Base-by-base conservation (phyloP, 2,797 vertebrate species). In the Sarcophilus harrisii region DNA sequence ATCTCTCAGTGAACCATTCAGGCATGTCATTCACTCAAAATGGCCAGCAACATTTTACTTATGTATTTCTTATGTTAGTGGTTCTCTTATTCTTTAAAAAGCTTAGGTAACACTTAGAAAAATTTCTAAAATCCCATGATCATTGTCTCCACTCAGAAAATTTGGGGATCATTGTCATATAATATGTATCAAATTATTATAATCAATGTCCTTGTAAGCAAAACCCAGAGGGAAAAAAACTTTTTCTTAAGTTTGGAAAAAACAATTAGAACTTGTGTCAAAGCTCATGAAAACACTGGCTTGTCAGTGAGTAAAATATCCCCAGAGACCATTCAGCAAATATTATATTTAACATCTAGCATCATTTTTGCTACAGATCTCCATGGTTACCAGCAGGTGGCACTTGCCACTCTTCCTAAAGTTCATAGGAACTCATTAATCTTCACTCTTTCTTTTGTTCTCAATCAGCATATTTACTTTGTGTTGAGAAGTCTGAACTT, bases 341-440 rank as follows among this genome's bases (percentile, higher is more conserved):
- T 21, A 27, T 4, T 55, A 10, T 55, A 45, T 12, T 1, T 3
- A 87, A 11, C 10, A 49, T 12, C 38, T 38, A 87, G 18, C 38
- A 87, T n/a, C 73, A 81, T 81, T 81, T 81, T 81, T 45, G n/a
- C 66, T 81, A 81, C 66, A 81, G n/a, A 81, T 38, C 66, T 81
- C n/a, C n/a, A 38, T 24, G n/a, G n/a, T n/a, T 49, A 87, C 73
- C 38, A 49, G 38, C 38, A 87, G 38, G 73, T 87, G 73, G 73
- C 73, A 45, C 73, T 45, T 87, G 73, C 10, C 38, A 87, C 73
- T 49, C 73, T 87, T 28, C 18, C 73, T 27, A 87, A 87, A 87
- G 24, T 6, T 87, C 21, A 27, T 38, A 87, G 1, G 38, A 87
- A 45, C n/a, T 87, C 73, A 45, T 87, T 87, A 4, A 45, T 87